phyloP scores from a whole-genome alignment of 2,888 invertebrate genomes.

The Leptura quadrifasciata region DNA sequence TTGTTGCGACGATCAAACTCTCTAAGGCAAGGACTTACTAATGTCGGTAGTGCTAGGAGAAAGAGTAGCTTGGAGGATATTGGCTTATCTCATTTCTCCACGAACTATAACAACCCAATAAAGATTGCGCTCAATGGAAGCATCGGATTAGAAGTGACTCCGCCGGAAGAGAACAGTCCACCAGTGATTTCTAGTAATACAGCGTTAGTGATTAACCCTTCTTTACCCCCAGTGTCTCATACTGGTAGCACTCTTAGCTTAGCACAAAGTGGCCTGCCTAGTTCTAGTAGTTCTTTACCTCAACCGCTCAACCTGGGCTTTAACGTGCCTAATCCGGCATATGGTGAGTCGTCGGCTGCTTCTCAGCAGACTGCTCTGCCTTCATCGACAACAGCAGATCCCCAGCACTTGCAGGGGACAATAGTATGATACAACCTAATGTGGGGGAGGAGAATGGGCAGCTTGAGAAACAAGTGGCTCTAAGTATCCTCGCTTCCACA shows the following conservation, averaged over 20 bases:
- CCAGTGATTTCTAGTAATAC: conserved; percentile 77
- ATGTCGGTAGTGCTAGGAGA: conserved; percentile 78
- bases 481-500: conserved; percentile 77
- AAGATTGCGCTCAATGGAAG: conserved; percentile 91
- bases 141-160: conserved; percentile 85
- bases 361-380: conserved; percentile 69
- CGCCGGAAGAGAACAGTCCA: conserved; percentile 77
- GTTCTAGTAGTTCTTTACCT: conserved; percentile 62
- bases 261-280: conserved; percentile 66
- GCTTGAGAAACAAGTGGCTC: conserved; percentile 85
- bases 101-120: conserved; percentile 84
- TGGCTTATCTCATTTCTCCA: conserved; percentile 87
- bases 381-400: conserved; percentile 75
- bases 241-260: conserved; percentile 69
- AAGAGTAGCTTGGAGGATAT: conserved; percentile 92
- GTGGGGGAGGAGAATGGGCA: conserved; percentile 92
- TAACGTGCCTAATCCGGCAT: conserved; percentile 65
- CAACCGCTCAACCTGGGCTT: conserved; percentile 68
- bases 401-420: conserved; percentile 90
- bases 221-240: conserved; percentile 61
- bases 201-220: conserved; percentile 75
- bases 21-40: conserved; percentile 86
- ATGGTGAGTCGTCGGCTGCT: conserved; percentile 66
- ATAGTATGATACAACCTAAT: conserved; percentile 96
- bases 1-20: conserved; percentile 89